These are phyloP conservation scores for Eclectus roratus DNA, from an alignment of 2,113 vertebrate species.

Conservation along the genomic window DNA sequence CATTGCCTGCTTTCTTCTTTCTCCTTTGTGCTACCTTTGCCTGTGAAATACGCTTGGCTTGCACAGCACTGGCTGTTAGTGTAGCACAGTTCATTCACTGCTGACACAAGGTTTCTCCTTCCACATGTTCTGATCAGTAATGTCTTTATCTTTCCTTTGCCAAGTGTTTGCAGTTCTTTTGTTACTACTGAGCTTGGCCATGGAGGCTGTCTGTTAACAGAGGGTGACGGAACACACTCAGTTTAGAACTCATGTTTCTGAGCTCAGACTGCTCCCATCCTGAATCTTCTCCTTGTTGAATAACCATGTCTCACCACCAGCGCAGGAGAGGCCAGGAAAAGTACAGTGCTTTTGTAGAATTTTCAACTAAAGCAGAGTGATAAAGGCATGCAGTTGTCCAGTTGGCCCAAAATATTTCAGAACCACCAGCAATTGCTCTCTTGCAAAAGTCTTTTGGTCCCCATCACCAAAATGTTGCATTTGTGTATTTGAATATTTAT, in stretches of 20 bases:
- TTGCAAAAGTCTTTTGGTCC: neutral
- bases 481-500: neutral
- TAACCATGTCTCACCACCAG: neutral
- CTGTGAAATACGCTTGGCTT: neutral
- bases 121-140: neutral
- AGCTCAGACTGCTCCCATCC: neutral
- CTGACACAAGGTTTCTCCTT: neutral
- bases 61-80: neutral
- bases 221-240: neutral
- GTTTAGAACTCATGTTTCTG: neutral
- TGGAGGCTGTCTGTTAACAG: neutral
- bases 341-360: neutral
- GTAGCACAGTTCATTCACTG: neutral
- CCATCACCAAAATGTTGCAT: neutral
- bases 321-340: neutral
- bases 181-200: neutral
- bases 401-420: neutral
- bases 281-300: neutral
- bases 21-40: neutral
- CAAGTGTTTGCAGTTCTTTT: neutral
- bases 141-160: neutral
- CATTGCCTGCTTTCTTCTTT: neutral
- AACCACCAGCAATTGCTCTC: neutral
- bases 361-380: neutral
- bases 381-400: neutral